Percentiles rank a stretch among this genome's conserved stretches.
Evolutionary conservation across 2,797 vertebrate genomes (phyloP).

Genomic region (Trachops cirrhosus): DNA sequence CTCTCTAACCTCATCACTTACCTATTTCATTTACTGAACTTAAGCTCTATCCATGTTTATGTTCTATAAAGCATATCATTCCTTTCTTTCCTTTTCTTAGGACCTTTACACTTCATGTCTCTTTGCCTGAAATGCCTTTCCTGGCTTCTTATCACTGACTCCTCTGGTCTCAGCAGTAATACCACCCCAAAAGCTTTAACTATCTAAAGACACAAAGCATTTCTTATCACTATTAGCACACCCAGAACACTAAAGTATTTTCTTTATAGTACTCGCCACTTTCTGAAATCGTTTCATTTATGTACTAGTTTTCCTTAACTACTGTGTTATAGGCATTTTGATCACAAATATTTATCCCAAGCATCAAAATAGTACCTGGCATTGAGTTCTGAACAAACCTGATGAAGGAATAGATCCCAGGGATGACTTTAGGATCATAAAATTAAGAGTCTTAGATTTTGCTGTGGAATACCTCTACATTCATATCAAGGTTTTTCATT

Average conservation of each 20-base stretch:
- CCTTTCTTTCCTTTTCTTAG: not conserved
- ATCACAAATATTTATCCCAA: not conserved
- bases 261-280: not conserved
- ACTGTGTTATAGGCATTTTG: not conserved
- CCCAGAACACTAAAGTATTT: not conserved
- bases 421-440: not conserved
- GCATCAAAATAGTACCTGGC: not conserved
- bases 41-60: not conserved
- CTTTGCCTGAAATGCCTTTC: not conserved
- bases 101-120: not conserved
- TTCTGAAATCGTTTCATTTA: conserved; percentile 11
- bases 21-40: not conserved
- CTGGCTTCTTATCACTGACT: not conserved
- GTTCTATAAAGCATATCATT: not conserved
- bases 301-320: not conserved
- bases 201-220: not conserved
- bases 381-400: not conserved
- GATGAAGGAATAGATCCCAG: not conserved
- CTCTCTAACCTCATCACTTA: not conserved
- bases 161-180: not conserved
- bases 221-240: not conserved
- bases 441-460: not conserved
- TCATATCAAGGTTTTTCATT: not conserved
- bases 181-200: not conserved
- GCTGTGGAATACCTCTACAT: not conserved